Evolutionary conservation across 1,140 invertebrate genomes (phyloP).

Genomic region (Micrasema minimum): DNA sequence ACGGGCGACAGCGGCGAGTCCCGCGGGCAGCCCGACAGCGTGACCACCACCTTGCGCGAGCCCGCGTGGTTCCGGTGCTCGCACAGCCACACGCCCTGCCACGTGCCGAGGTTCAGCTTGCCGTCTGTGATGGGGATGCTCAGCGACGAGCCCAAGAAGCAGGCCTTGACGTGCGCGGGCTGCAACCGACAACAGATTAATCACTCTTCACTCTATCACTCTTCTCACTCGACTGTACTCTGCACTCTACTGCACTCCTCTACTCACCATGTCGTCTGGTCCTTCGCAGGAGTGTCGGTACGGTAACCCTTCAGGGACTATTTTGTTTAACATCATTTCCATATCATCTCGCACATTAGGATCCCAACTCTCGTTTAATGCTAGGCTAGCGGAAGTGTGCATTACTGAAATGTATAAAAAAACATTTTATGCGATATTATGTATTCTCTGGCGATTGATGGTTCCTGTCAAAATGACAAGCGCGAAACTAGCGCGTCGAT

Average conservation of each 20-base stretch:
- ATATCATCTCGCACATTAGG: conserved; percentile 96
- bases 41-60: conserved; percentile 90
- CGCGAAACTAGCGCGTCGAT: conserved; percentile 3
- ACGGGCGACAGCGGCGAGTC: conserved; percentile 85
- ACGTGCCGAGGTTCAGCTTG: conserved; percentile 92
- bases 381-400: conserved; percentile 96
- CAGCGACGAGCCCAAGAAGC: conserved; percentile 93
- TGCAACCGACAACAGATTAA: conserved; percentile 64
- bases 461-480: conserved; percentile 31
- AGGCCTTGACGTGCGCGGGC: conserved; percentile 97
- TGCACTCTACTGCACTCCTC: not conserved
- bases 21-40: conserved; percentile 87
- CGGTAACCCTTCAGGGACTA: conserved; percentile 94
- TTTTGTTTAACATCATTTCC: conserved; percentile 99
- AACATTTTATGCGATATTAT: not conserved
- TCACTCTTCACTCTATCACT: too few species aligned
- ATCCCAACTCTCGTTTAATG: conserved; percentile 98
- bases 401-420: conserved; percentile 95
- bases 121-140: conserved; percentile 96
- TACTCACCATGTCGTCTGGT: conserved; percentile 95
- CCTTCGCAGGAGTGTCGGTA: conserved; percentile 97
- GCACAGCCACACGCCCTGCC: conserved; percentile 98
- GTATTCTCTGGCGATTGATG: too few species aligned
- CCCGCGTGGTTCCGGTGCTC: conserved; percentile 96
- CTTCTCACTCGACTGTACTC: not conserved